Base-by-base conservation (phyloP, 1,140 invertebrate genomes). In the Homalodisca vitripennis region DNA sequence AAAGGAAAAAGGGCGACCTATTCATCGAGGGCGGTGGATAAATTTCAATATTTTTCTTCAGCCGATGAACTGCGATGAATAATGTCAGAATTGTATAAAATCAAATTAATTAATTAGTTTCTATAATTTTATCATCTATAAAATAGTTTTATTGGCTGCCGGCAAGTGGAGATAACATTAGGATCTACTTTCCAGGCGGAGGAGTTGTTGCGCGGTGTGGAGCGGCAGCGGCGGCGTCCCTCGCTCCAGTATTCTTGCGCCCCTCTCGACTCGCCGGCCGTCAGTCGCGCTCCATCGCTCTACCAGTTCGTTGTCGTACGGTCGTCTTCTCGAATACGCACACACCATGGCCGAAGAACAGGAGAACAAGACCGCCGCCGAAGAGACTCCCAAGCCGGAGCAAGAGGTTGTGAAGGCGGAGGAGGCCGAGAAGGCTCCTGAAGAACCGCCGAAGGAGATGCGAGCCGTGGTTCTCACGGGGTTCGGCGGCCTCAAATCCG, bases 401-500 rank as follows among this genome's bases (percentile, higher is more conserved):
- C 70, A 75, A 30, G 66, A 71, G 77, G 66, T 80, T 79, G 71
- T 82, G 82, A 75, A 77, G 78, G 73, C 76, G 24, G 81, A 83
- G 74, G 83, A 84, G 68, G 84, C 85, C 69, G 84, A 87, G 74
- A 85, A 83, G 73, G 80, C 82, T 72, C 84, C 85, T 66, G 78
- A 80, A 67, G 82, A 84, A 72, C 84, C 87, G 68, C 84, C 84
- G 32, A 91, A 92, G 80, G 90, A 93, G 80, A 92, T 93, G 91
- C 84, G 88, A 80, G 89, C 88, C 71, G 87, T 95, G 71, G 89
- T 93, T 71, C 84, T 94, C 67, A 90, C 88, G 64, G 88, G 89
- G 74, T 94, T 93, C 80, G 93, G 92, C 27, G 91, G 92, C 29
- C 83, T 93, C 60, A 93, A 93, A 79, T 88, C 88, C 79, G 87